phyloP scores from a whole-genome alignment of 2,888 invertebrate species.

The Hirtodrosophila histrioides region DNA sequence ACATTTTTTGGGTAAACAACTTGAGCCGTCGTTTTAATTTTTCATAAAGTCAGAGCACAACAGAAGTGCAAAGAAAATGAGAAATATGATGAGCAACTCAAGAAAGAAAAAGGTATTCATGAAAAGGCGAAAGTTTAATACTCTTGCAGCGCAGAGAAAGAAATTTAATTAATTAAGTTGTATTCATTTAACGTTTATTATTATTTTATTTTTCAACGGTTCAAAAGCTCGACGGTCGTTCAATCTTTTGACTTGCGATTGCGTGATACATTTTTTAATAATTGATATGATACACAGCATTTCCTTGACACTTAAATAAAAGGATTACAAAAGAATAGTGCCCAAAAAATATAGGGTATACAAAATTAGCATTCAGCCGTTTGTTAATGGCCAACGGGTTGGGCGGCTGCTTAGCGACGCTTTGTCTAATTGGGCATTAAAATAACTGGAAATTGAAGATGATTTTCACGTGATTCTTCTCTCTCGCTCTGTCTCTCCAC shows the following conservation, averaged over 20 bases:
- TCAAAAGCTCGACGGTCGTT: no score
- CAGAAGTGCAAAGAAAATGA: constrained; percentile 58
- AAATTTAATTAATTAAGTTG: not conserved
- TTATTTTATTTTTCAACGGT: not conserved
- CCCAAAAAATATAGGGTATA: constrained; percentile 7
- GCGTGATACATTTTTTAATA: no score
- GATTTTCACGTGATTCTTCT: constrained; percentile 15
- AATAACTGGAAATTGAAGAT: constrained; percentile 41
- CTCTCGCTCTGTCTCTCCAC: not conserved
- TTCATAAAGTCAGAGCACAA: constrained; percentile 62
- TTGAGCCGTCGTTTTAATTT: constrained; percentile 74
- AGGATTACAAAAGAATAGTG: not conserved
- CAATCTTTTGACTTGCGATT: no score
- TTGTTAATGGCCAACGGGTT: constrained; percentile 43
- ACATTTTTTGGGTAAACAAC: constrained; percentile 73
- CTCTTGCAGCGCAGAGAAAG: constrained; percentile 8
- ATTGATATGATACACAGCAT: no score
- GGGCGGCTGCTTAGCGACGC: constrained; percentile 45
- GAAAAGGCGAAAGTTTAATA: constrained; percentile 18
- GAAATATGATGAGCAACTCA: constrained; percentile 16
- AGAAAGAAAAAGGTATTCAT: constrained; percentile 1
- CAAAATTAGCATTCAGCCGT: constrained; percentile 46
- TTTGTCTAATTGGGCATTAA: constrained; percentile 69
- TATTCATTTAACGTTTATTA: not conserved
- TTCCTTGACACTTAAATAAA: no score